These are phyloP conservation scores for Sanderia malayensis DNA, from an alignment of 30 jellyfish, hydroid and myxozoan genomes.

Conservation along the genomic window DNA sequence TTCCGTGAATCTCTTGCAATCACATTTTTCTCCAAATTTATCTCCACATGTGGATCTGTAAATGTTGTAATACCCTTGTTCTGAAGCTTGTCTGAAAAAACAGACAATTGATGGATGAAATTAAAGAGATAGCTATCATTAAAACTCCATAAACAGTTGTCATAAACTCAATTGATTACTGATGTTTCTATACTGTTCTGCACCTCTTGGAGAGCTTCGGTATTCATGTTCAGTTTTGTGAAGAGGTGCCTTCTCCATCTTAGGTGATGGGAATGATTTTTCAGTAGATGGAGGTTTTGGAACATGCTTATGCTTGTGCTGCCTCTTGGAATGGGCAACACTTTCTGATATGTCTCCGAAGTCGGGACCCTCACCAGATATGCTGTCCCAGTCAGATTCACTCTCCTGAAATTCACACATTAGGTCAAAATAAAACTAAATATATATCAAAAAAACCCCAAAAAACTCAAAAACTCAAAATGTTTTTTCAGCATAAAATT, in stretches of 20 bases:
- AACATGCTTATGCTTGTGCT: slow-evolving; percentile 10
- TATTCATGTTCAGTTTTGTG: slow-evolving; percentile 23
- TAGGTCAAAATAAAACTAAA: too few species aligned
- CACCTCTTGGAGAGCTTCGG: slow-evolving; percentile 51
- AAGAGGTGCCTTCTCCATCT: slow-evolving; percentile 20
- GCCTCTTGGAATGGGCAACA: not conserved
- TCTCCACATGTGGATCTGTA: slow-evolving; percentile 35
- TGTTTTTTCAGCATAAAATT: too few species aligned
- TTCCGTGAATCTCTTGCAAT: slow-evolving; percentile 6
- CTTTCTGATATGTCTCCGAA: slow-evolving; percentile 45
- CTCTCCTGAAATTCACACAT: slow-evolving; percentile 44
- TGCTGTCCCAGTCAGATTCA: slow-evolving; percentile 66
- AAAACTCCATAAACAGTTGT: too few species aligned
- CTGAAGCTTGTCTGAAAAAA: not conserved
- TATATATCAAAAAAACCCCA: too few species aligned
- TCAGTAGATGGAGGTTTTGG: not conserved
- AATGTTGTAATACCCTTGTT: slow-evolving; percentile 22
- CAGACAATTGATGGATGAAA: not conserved
- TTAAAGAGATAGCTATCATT: not conserved
- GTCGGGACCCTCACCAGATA: slow-evolving; percentile 57
- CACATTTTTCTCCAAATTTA: slow-evolving; percentile 25
- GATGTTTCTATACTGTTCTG: slow-evolving; percentile 43
- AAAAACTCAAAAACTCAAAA: too few species aligned
- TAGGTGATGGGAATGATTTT: not conserved
- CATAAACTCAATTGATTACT: too few species aligned